phyloP scores from a whole-genome alignment of 2,888 invertebrate genomes.

The Caenorhabditis sp. region DNA sequence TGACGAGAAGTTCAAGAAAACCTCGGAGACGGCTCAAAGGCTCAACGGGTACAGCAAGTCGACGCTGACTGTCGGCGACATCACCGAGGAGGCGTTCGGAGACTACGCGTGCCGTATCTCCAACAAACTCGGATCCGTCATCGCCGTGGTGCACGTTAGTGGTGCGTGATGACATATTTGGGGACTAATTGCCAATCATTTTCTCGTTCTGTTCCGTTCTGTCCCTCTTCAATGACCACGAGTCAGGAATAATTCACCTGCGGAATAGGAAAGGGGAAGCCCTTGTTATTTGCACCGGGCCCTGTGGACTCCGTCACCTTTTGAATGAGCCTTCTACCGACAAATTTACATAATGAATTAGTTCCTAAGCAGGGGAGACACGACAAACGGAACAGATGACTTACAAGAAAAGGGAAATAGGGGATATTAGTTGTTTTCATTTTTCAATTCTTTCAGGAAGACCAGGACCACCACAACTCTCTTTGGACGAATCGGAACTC shows the following conservation, averaged over 20 bases:
- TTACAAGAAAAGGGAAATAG: neutral
- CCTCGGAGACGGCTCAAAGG: constrained; percentile 66
- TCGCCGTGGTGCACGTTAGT: constrained; percentile 70
- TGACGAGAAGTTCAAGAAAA: constrained; percentile 68
- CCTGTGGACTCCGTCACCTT: constrained; percentile 46
- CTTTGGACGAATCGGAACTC: constrained; percentile 62
- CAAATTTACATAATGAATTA: constrained; percentile 68
- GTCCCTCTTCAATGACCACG: constrained; percentile 13
- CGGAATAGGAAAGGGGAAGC: neutral
- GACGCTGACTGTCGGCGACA: constrained; percentile 61
- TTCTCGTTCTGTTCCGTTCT: constrained; percentile 35
- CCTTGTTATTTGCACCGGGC: constrained; percentile 61
- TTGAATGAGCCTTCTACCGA: constrained; percentile 55
- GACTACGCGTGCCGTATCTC: constrained; percentile 74
- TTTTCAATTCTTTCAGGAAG: constrained; percentile 57
- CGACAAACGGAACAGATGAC: constrained; percentile 12
- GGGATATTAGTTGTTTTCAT: constrained; percentile 18
- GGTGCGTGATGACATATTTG: constrained; percentile 66
- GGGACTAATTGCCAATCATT: constrained; percentile 65
- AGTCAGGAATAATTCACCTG: constrained; percentile 65
- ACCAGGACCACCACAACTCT: constrained; percentile 71
- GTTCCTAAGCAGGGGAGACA: constrained; percentile 1
- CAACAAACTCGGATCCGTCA: constrained; percentile 71
- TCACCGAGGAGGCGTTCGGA: constrained; percentile 72
- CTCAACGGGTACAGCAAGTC: constrained; percentile 66